A percentile compares a stretch with the other conserved stretches of the same genome.
These are phyloP conservation scores for Amblyornis subalaris DNA, from an alignment of 2,113 vertebrate genomes.

Conservation along the genomic window DNA sequence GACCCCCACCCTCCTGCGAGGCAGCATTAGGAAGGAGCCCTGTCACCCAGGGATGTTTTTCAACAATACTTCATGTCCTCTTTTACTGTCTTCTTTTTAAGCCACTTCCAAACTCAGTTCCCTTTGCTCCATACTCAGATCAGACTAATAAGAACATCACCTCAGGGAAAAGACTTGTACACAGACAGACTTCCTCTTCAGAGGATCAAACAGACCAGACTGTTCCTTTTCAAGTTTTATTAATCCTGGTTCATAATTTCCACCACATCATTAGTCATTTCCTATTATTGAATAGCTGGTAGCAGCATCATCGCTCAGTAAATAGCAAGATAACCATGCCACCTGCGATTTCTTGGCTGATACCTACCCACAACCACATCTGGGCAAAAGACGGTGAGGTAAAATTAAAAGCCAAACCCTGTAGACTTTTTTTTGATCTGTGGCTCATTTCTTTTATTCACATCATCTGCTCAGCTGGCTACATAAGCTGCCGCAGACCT, in stretches of 20 bases:
- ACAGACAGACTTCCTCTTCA: conserved; percentile 73
- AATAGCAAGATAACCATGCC: conserved; percentile 64
- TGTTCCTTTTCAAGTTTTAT: conserved; percentile 81
- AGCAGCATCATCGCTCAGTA: conserved; percentile 52
- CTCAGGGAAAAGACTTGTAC: conserved; percentile 72
- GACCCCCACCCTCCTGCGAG: background rate
- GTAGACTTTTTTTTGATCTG: conserved; percentile 71
- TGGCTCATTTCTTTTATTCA: conserved; percentile 71
- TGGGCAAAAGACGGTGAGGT: conserved; percentile 64
- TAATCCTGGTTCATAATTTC: conserved; percentile 80
- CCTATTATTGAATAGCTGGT: conserved; percentile 77
- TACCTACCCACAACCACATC: conserved; percentile 68
- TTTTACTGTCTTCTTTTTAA: conserved; percentile 31
- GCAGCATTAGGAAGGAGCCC: background rate
- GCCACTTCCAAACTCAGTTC: conserved; percentile 33
- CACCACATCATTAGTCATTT: conserved; percentile 81
- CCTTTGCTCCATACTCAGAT: conserved; percentile 47
- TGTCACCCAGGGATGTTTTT: conserved; percentile 48
- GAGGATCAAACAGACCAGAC: conserved; percentile 77
- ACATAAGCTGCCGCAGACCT: conserved; percentile 57
- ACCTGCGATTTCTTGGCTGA: conserved; percentile 63
- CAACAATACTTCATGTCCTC: conserved; percentile 10
- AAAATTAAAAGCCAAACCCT: conserved; percentile 58
- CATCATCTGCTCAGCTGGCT: conserved; percentile 69
- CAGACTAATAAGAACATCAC: conserved; percentile 73